A percentile compares a stretch with the other conserved stretches of the same genome.
These are phyloP conservation scores for Picus viridis DNA, from an alignment of 2,797 vertebrate genomes.

Conservation along the genomic window DNA sequence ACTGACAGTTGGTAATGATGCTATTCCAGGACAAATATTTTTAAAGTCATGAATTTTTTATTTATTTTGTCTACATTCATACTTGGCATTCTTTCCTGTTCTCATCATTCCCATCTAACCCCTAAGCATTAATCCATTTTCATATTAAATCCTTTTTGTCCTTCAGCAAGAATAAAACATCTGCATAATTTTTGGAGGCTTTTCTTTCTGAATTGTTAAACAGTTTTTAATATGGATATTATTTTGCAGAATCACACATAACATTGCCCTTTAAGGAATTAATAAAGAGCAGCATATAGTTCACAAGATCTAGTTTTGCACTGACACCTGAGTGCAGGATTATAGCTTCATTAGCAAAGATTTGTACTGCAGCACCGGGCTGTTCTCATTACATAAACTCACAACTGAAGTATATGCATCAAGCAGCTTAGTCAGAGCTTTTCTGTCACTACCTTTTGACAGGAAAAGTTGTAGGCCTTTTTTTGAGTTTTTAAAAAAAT, in stretches of 20 bases:
- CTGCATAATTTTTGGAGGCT: slow-evolving; percentile 27
- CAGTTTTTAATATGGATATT: slow-evolving; percentile 39
- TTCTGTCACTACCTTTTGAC: background rate
- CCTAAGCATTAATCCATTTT: slow-evolving; percentile 64
- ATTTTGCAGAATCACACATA: slow-evolving; percentile 18
- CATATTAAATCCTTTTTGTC: slow-evolving; percentile 59
- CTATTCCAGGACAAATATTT: background rate
- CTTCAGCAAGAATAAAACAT: slow-evolving; percentile 53
- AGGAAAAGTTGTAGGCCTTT: background rate
- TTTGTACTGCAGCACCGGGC: background rate
- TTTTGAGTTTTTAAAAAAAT: rapidly evolving
- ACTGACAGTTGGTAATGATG: background rate
- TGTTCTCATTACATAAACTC: background rate
- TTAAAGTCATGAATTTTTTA: background rate
- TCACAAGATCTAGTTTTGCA: background rate
- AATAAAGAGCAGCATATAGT: background rate
- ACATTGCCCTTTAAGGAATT: background rate
- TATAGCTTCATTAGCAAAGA: slow-evolving; percentile 41
- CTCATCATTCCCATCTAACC: slow-evolving; percentile 44
- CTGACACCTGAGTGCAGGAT: background rate
- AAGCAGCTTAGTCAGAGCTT: background rate
- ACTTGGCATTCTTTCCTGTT: slow-evolving; percentile 43
- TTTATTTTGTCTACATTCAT: background rate
- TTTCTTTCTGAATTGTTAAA: slow-evolving; percentile 49
- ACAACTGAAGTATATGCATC: background rate